phyloP scores from a whole-genome alignment of 2,797 vertebrate genomes.

The Falco biarmicus region DNA sequence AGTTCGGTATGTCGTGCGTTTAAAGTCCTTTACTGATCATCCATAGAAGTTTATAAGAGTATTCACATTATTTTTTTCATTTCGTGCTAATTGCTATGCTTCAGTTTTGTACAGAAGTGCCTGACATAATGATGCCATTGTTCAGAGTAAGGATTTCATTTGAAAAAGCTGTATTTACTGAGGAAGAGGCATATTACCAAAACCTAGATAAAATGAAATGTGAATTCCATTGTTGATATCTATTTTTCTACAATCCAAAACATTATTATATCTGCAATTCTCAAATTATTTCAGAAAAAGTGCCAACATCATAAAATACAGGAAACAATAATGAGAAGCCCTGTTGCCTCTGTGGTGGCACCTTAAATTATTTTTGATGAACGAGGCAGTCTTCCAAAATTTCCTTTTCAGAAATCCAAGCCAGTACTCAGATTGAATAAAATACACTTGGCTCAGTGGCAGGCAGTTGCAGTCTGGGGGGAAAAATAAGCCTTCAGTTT shows the following conservation, averaged over 20 bases:
- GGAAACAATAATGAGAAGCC: background rate
- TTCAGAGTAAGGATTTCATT: background rate
- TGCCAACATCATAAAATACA: background rate
- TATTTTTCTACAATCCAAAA: background rate
- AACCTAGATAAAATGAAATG: background rate
- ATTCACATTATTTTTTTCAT: background rate
- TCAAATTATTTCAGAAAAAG: background rate
- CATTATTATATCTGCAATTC: background rate
- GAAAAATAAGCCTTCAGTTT: background rate
- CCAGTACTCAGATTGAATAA: background rate
- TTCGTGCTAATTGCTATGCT: background rate
- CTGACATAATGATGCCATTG: background rate
- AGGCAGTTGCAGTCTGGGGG: background rate
- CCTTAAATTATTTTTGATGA: slow-evolving; percentile 21
- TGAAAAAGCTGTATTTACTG: background rate
- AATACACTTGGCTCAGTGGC: background rate
- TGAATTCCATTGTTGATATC: background rate
- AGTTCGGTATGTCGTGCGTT: background rate
- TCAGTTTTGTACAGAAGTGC: background rate
- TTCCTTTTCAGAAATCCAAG: background rate
- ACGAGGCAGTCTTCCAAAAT: background rate
- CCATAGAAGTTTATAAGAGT: background rate
- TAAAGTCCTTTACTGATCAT: background rate
- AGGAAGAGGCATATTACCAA: background rate
- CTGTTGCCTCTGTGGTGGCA: background rate